Evolutionary conservation across 1,140 invertebrate species (phyloP), one percentile per base, ranked within the genome.

Genomic region (Cydia amplana): DNA sequence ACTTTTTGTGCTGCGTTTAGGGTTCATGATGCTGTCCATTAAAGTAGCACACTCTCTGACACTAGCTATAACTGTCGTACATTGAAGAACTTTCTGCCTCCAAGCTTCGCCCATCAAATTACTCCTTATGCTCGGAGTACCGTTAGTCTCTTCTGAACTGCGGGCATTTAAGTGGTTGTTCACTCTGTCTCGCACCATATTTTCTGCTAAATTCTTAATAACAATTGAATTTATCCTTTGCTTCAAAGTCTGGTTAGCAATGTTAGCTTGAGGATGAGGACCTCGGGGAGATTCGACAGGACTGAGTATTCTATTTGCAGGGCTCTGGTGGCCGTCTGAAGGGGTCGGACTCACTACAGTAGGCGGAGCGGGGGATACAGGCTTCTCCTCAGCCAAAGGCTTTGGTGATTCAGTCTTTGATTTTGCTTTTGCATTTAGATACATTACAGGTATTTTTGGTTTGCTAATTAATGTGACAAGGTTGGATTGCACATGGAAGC

Each of bases 401-500:
- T 91, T 91, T 87, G 89, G 91, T 87, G 85, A 77, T 76, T 92
- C 90, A 91, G 88, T 90, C 90, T 93, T 93, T 77, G 78, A 81
- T 87, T 91, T 92, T 73, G 91, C 81, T 87, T 93, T 91, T 74
- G 86, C 83, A 84, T 93, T 93, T 75, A 93, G 83, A 91, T 93
- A 93, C 86, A 94, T 94, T 78, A 94, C 94, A 81, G 93, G 94
- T 82, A 95, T 93, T 94, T 96, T 95, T 78, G 95, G 95, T 81
- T 95, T 94, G 80, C 95, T 95, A 80, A 96, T 94, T 76, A 98
- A 87, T 32, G 96, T 97, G 78, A 98, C 97, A 82, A 98, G 93
- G 93, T 98, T 98, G 63, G 96, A 95, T 88, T 98, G 97, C 46
- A 98, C 97, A 85, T 97, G 96, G 90, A 98, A 98, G 79, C 96